Conservation (phyloP, 2,113 vertebrate genomes). For the Pontoporia blainvillei region DNA sequence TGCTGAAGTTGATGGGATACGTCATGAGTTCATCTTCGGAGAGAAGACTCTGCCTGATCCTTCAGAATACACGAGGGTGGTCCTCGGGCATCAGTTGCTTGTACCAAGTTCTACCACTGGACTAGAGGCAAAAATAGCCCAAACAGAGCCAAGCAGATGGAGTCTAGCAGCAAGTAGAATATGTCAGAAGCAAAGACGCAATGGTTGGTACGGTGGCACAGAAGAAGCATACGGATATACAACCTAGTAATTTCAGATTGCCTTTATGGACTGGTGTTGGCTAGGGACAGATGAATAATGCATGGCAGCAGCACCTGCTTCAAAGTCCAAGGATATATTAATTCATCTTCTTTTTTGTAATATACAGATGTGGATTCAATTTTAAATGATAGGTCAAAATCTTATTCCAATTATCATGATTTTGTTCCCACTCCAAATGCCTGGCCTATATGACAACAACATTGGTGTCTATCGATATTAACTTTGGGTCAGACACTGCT, state of each 20-base stretch:
- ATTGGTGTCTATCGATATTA: neutral
- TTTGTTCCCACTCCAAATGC: neutral
- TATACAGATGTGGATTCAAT: neutral
- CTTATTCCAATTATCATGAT: neutral
- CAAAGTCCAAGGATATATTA: neutral
- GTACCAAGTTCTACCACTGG: neutral
- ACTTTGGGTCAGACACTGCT: neutral
- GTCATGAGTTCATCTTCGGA: neutral
- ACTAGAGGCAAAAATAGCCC: neutral
- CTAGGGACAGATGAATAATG: neutral
- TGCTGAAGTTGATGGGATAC: neutral
- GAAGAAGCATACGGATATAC: neutral
- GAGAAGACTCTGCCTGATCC: neutral
- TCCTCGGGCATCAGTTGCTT: too few relatives aligned
- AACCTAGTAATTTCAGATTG: neutral
- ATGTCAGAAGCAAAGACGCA: neutral
- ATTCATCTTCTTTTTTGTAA: neutral
- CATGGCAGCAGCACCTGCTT: too few relatives aligned
- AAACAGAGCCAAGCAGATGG: neutral
- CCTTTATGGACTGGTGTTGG: too few relatives aligned
- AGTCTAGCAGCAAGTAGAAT: neutral
- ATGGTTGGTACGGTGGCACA: neutral
- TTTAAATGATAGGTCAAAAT: neutral
- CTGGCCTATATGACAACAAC: neutral
- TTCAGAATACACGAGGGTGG: neutral